Evolutionary conservation across 2,888 invertebrate species (phyloP).

Genomic region (Axea sp.): DNA sequence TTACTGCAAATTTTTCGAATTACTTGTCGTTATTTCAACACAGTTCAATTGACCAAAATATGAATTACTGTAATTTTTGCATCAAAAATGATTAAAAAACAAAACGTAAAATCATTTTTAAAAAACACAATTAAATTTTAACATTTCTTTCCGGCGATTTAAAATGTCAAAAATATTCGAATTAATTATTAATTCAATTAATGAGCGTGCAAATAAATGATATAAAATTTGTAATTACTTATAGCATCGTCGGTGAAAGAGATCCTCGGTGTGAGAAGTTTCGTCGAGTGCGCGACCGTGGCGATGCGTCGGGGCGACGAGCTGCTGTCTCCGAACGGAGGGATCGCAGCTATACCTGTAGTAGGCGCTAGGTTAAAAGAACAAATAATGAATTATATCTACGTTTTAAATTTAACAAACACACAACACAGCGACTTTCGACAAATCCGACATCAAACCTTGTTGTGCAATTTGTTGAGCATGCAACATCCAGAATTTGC

Average conservation of each 20-base stretch:
- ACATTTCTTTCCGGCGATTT: no score
- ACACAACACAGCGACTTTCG: constrained; percentile 36
- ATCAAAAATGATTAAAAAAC: no score
- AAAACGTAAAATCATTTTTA: no score
- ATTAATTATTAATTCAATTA: no score
- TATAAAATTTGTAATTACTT: no score
- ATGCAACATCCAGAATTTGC: constrained; percentile 30
- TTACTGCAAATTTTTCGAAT: no score
- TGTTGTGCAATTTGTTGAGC: constrained; percentile 21
- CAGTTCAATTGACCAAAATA: no score
- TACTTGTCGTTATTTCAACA: no score
- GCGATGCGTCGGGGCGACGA: constrained; percentile 69
- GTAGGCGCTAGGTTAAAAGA: constrained; percentile 65
- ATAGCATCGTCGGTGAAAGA: constrained; percentile 78
- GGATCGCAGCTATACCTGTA: constrained; percentile 66
- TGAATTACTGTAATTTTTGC: no score
- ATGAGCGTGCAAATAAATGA: no score
- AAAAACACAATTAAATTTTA: no score
- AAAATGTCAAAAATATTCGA: no score
- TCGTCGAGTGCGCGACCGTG: constrained; percentile 69
- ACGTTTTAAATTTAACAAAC: constrained; percentile 25
- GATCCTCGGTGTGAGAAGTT: constrained; percentile 75
- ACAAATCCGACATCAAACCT: constrained; percentile 35
- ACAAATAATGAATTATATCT: constrained; percentile 62
- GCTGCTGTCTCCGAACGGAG: constrained; percentile 64